These are phyloP conservation scores for Sminthopsis crassicaudata DNA, from an alignment of 2,113 vertebrate species.

Conservation along the genomic window DNA sequence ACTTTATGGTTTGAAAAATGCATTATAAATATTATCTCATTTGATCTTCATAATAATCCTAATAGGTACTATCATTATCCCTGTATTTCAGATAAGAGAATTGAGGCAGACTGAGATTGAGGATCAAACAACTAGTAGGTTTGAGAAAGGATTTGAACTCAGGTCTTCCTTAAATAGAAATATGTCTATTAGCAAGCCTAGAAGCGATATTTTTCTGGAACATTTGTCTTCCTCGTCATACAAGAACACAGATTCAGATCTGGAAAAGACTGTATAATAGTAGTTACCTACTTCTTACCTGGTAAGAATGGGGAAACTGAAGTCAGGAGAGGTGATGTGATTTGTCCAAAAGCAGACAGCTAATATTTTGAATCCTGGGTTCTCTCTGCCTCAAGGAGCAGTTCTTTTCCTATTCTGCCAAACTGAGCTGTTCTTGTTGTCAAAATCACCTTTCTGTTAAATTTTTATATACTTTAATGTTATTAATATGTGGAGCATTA, in stretches of 20 bases:
- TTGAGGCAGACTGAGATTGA: neutral
- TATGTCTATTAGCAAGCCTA: neutral
- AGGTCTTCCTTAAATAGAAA: neutral
- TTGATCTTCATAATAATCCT: neutral
- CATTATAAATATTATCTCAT: neutral
- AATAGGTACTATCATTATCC: neutral
- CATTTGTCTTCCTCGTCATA: neutral
- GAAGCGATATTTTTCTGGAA: slow-evolving; percentile 17
- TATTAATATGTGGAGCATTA: slow-evolving; percentile 30
- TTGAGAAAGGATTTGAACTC: slow-evolving; percentile 33
- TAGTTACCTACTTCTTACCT: neutral
- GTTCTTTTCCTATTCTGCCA: neutral
- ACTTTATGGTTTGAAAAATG: neutral
- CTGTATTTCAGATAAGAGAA: neutral
- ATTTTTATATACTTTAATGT: slow-evolving; percentile 32
- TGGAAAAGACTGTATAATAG: neutral
- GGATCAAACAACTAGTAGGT: neutral
- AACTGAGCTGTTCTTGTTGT: neutral
- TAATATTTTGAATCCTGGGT: neutral
- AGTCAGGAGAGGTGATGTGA: neutral
- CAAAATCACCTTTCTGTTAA: slow-evolving; percentile 16
- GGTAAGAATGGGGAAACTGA: neutral
- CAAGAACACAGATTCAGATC: slow-evolving; percentile 22
- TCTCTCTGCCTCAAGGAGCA: neutral
- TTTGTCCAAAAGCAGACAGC: neutral